These are phyloP conservation scores for Acanthoscelides obtectus DNA, from an alignment of 2,888 invertebrate genomes.

Conservation along the genomic window DNA sequence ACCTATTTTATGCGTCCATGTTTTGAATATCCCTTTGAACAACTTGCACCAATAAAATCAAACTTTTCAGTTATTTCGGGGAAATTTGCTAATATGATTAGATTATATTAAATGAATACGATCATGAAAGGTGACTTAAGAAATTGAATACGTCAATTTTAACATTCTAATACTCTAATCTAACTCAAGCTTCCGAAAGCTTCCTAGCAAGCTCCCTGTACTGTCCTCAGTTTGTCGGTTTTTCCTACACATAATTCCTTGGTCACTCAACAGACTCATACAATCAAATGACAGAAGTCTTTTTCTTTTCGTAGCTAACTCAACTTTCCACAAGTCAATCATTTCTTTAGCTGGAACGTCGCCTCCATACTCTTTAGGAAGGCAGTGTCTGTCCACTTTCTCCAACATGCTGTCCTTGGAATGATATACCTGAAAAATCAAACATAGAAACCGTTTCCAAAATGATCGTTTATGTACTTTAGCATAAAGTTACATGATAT, in stretches of 20 bases:
- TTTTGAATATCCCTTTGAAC: too few relatives aligned
- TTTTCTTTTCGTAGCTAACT: constrained; percentile 58
- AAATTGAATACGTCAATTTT: too few relatives aligned
- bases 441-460: too few relatives aligned
- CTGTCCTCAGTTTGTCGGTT: constrained; percentile 36
- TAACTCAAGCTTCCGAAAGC: constrained; percentile 66
- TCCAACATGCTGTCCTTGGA: constrained; percentile 57
- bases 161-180: constrained; percentile 42
- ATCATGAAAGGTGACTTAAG: too few relatives aligned
- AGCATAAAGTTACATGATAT: too few relatives aligned
- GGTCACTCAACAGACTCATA: constrained; percentile 62
- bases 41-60: too few relatives aligned
- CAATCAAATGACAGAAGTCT: constrained; percentile 57
- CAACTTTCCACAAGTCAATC: constrained; percentile 63
- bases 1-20: too few relatives aligned
- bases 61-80: too few relatives aligned
- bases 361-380: constrained; percentile 72
- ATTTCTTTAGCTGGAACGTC: constrained; percentile 64
- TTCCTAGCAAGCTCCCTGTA: constrained; percentile 48
- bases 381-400: constrained; percentile 56
- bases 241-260: constrained; percentile 51
- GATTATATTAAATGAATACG: too few relatives aligned
- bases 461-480: too few relatives aligned
- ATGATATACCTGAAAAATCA: constrained; percentile 40
- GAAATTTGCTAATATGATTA: too few relatives aligned